Evolutionary conservation across 2,797 vertebrate genomes (phyloP), one percentile per base, ranked within the genome.

Genomic region (Poecilia picta): DNA sequence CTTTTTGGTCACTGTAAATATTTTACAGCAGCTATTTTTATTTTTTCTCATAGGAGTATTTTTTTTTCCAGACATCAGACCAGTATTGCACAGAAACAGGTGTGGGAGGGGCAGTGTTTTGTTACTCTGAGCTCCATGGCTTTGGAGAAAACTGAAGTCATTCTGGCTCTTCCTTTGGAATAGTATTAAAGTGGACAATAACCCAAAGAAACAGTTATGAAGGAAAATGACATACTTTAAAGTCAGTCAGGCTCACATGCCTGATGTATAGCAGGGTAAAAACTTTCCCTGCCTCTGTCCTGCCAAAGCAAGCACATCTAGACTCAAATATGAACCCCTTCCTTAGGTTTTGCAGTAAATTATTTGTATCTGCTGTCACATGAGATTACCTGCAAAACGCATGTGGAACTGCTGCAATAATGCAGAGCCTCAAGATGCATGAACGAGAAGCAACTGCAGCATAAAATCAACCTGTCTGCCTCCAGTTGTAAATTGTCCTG

Each of bases 401-500:
- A 70, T 70, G 5, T 43, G 66, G 36, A 43, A 12, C 66, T 8
- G 12, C 13, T 45, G 41, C 68, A 16, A 45, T 71, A 71, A 45
- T 28, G 23, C 25, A 46, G n/a, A 13, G 5, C 20, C 12, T 25
- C 20, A 15, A 45, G 25, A 16, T 13, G 39, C 66, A 41, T n/a
- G 79, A 86, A 70, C 74, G 72, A 53, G 75, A 53, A 87, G 82
- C 76, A 87, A 87, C 81, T 83, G 85, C 74, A 80, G 78, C 33
- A 72, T 64, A 33, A 87, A 87, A 85, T 84, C 76, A 79, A 85
- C 83, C 73, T 81, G 84, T 82, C 75, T 57, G 64, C 46, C 62
- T 84, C 73, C 83, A 86, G 81, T 87, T 88, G 77, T 86, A 93
- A 91, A 92, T 76, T 88, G 85, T 89, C 83, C 87, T 59, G 82